Evolutionary conservation across 1,140 invertebrate species (phyloP).

Genomic region (Drosophila pruinosa): DNA sequence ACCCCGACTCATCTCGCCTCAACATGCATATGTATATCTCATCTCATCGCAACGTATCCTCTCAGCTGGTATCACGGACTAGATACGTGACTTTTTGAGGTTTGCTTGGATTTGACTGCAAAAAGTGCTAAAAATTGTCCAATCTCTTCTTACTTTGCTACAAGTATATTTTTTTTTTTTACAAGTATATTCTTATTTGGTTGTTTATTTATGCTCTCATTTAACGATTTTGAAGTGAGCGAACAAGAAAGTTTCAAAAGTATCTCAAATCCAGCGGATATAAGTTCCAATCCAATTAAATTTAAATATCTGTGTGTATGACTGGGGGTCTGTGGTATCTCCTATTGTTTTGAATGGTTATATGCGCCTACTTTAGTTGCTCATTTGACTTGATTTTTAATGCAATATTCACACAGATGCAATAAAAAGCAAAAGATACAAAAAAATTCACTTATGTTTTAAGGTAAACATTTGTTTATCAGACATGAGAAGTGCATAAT

Average conservation of each 20-base stretch:
- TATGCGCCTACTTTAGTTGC: too few species aligned
- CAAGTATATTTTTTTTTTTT: neutral
- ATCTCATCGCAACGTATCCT: constrained; percentile 38
- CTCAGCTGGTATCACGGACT: constrained; percentile 25
- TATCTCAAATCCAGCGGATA: constrained; percentile 56
- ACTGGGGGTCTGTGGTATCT: constrained; percentile 15
- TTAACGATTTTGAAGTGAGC: constrained; percentile 69
- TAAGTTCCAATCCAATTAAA: constrained; percentile 46
- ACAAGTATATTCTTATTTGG: constrained; percentile 46
- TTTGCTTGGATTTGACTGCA: constrained; percentile 70
- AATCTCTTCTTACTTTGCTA: constrained; percentile 9
- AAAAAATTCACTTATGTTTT: too few species aligned
- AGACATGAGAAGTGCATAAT: too few species aligned
- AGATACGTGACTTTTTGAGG: constrained; percentile 78
- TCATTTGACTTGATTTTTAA: too few species aligned
- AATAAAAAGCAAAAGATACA: too few species aligned
- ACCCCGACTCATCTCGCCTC: constrained; percentile 3
- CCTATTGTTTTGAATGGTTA: too few species aligned
- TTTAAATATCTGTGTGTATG: constrained; percentile 47
- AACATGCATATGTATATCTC: constrained; percentile 23
- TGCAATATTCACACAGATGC: too few species aligned
- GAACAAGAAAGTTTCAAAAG: constrained; percentile 43
- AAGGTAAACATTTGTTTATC: too few species aligned
- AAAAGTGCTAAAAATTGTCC: constrained; percentile 76
- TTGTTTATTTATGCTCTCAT: constrained; percentile 28